These are phyloP conservation scores for Camptogramma bilineatum DNA, from an alignment of 2,888 invertebrate species.

Conservation along the genomic window DNA sequence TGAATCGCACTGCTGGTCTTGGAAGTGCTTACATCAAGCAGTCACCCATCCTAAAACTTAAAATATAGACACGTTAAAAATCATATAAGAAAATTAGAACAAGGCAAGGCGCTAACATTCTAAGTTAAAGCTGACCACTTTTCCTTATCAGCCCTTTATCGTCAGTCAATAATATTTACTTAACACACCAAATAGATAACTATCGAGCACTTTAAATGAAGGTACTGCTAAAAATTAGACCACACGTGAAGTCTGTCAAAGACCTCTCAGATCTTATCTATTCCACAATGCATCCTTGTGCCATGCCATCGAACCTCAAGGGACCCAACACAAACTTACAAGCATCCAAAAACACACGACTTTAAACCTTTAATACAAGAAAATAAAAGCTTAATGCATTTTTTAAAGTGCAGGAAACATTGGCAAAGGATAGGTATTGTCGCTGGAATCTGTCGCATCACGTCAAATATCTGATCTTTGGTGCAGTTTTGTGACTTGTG, in stretches of 20 bases:
- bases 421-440: conserved; percentile 37
- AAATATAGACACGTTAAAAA: too few relatives aligned
- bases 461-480: conserved; percentile 24
- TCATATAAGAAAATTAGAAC: neutral
- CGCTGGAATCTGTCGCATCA: conserved; percentile 40
- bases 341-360: conserved; percentile 38
- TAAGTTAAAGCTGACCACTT: too few relatives aligned
- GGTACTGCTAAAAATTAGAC: conserved; percentile 59
- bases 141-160: conserved; percentile 14
- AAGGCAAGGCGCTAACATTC: neutral
- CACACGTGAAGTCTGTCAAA: conserved; percentile 69
- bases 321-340: conserved; percentile 46
- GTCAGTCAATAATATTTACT: conserved; percentile 12
- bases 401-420: conserved; percentile 20
- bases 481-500: conserved; percentile 21
- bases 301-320: conserved; percentile 58
- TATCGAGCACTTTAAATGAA: conserved; percentile 37
- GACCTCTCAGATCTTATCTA: conserved; percentile 70
- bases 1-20: too few relatives aligned
- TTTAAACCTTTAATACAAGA: conserved; percentile 42
- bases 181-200: conserved; percentile 18
- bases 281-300: conserved; percentile 62
- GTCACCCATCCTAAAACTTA: too few relatives aligned
- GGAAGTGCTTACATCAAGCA: too few relatives aligned
- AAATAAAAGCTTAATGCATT: conserved; percentile 42